A percentile compares a stretch with the other conserved stretches of the same genome.
These are phyloP conservation scores for Simalia tracyae DNA, from an alignment of 2,797 vertebrate genomes.

Conservation along the genomic window DNA sequence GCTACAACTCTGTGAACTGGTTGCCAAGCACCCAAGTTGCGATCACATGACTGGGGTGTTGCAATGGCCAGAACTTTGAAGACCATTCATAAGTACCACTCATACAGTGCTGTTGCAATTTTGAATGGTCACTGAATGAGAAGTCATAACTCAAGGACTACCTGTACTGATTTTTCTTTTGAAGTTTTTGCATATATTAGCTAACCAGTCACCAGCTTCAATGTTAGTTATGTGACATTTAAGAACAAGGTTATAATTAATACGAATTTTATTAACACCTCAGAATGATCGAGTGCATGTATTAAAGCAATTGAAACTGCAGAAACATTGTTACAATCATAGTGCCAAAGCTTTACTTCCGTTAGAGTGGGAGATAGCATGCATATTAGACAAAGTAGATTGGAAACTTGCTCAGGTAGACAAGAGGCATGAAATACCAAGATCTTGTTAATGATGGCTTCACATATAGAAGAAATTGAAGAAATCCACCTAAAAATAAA, in stretches of 20 bases:
- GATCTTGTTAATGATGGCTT: not conserved
- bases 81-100: too few relatives aligned
- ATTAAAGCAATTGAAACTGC: too few relatives aligned
- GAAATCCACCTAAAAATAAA: not conserved
- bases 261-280: too few relatives aligned
- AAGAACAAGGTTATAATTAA: too few relatives aligned
- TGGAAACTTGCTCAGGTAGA: not conserved
- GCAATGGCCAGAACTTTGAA: too few relatives aligned
- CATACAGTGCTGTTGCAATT: too few relatives aligned
- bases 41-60: too few relatives aligned
- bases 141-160: not conserved
- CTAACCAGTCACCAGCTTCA: not conserved
- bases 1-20: too few relatives aligned
- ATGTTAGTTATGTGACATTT: not conserved
- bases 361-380: not conserved
- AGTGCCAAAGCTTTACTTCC: not conserved
- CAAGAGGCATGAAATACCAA: not conserved
- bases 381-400: not conserved
- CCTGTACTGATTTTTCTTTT: not conserved
- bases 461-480: not conserved
- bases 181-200: not conserved
- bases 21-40: too few relatives aligned
- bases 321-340: too few relatives aligned
- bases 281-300: too few relatives aligned
- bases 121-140: not conserved